Conservation (phyloP, 2,797 vertebrate species). For the Enteromius viviparus region DNA sequence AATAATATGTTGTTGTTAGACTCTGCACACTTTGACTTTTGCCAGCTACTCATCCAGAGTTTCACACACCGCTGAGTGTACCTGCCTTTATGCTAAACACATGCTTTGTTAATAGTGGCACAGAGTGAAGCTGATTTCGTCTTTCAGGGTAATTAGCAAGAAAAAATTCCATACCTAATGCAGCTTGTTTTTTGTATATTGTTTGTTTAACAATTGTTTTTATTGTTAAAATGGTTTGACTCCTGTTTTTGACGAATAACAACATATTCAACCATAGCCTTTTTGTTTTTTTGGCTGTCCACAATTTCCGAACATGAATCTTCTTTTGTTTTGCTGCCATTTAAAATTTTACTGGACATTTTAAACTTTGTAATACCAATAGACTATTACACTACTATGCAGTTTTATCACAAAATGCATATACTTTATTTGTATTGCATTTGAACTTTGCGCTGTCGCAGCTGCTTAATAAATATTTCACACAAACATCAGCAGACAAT, state of each 20-base stretch:
- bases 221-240: neutral
- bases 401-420: neutral
- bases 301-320: neutral
- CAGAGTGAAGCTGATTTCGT: neutral
- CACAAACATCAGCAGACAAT: neutral
- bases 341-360: neutral
- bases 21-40: neutral
- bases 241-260: neutral
- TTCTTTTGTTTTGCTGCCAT: neutral
- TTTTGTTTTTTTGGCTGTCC: neutral
- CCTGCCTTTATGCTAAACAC: constrained; percentile 23
- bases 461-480: neutral
- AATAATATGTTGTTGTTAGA: neutral
- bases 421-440: neutral
- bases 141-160: neutral
- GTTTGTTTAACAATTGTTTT: neutral
- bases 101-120: constrained; percentile 18
- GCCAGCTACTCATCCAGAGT: constrained; percentile 9
- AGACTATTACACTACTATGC: neutral
- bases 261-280: neutral
- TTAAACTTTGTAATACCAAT: neutral
- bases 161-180: neutral
- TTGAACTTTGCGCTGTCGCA: neutral
- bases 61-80: constrained; percentile 15
- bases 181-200: neutral